Conservation (phyloP, 2,113 vertebrate species). For the Phylloscopus trochilus region DNA sequence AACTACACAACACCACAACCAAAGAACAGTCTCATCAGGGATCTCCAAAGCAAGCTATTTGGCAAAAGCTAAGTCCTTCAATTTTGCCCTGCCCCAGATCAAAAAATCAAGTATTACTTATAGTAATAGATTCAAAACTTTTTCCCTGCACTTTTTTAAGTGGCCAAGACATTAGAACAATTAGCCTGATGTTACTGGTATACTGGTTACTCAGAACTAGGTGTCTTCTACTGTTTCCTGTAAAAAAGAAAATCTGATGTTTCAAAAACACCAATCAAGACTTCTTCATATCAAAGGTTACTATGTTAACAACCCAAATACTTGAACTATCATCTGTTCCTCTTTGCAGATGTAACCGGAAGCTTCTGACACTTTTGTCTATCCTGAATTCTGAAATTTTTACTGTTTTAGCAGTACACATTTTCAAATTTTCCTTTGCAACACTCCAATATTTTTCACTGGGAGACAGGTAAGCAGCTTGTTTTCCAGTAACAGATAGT, state of each 20-base stretch:
- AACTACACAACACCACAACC: not conserved
- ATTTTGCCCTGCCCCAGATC: not conserved
- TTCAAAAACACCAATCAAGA: not conserved
- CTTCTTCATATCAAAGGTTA: not conserved
- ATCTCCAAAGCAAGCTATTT: not conserved
- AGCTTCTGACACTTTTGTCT: not conserved
- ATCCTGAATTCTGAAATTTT: not conserved
- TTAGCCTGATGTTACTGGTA: not conserved
- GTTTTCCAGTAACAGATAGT: not conserved
- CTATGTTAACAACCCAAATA: not conserved
- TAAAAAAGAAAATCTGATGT: not conserved
- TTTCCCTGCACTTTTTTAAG: not conserved
- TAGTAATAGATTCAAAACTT: not conserved
- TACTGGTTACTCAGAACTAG: not conserved
- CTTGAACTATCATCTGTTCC: not conserved
- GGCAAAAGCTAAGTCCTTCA: not conserved
- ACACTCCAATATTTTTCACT: not conserved
- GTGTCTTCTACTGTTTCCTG: not conserved
- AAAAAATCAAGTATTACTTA: not conserved
- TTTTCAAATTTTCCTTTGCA: not conserved
- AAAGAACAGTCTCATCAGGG: not conserved
- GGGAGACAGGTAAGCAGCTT: not conserved
- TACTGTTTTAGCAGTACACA: not conserved
- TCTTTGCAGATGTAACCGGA: not conserved
- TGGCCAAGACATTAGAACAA: not conserved